phyloP scores from a whole-genome alignment of 1,140 invertebrate genomes.

The Cotesia typhae region DNA sequence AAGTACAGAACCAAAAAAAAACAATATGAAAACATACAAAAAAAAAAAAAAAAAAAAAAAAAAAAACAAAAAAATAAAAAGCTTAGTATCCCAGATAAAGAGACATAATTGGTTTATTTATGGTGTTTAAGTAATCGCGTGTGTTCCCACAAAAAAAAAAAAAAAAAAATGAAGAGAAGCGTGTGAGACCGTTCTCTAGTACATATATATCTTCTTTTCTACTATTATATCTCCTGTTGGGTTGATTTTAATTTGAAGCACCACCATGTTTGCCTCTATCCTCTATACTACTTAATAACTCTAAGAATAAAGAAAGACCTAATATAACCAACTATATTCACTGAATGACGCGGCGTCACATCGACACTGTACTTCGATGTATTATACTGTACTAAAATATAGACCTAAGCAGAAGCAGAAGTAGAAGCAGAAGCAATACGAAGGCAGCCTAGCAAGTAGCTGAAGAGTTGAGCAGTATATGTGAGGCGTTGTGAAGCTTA shows the following conservation, averaged over 20 bases:
- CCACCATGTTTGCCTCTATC: slow-evolving; percentile 36
- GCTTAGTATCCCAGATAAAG: no score
- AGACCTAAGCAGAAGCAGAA: not conserved
- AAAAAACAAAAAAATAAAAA: no score
- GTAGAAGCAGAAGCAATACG: not conserved
- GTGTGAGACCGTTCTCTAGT: not conserved
- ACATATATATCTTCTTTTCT: slow-evolving; percentile 29
- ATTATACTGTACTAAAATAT: not conserved
- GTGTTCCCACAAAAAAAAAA: not conserved
- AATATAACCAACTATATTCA: not conserved
- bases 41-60: no score
- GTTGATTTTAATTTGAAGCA: slow-evolving; percentile 31
- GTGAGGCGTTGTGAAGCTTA: no score
- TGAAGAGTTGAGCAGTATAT: slow-evolving; percentile 17
- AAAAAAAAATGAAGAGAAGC: not conserved
- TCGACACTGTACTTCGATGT: slow-evolving; percentile 7
- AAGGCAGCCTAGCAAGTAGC: not conserved
- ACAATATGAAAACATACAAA: no score
- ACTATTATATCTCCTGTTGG: not conserved
- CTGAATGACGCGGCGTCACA: slow-evolving; percentile 15
- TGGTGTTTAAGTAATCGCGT: not conserved
- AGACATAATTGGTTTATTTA: no score
- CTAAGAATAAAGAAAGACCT: slow-evolving; percentile 22
- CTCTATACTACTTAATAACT: no score
- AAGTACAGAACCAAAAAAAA: no score